A percentile compares a stretch with the other conserved stretches of the same genome.
phyloP scores from a whole-genome alignment of 2,113 vertebrate genomes.

The Trichomycterus rosablanca region DNA sequence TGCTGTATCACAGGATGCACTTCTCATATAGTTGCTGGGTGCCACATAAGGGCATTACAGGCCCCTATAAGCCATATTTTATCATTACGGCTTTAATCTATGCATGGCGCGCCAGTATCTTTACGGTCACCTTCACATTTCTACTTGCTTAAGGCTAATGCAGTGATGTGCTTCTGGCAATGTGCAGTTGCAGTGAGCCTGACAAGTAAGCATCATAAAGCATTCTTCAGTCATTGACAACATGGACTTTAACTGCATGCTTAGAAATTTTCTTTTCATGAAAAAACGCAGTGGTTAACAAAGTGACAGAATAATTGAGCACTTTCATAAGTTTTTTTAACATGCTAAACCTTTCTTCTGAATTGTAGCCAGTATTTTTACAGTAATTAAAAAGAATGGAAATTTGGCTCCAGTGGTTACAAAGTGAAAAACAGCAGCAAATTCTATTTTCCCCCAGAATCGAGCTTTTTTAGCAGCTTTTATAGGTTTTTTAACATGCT shows the following conservation, averaged over 20 bases:
- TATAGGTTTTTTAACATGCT: no score
- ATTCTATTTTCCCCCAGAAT: no score
- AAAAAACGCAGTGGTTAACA: constrained; percentile 32
- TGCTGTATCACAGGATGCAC: constrained; percentile 22
- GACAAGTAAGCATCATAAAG: constrained; percentile 30
- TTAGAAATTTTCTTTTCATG: constrained; percentile 37
- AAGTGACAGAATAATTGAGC: constrained; percentile 38
- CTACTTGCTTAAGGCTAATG: constrained; percentile 30
- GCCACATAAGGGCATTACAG: not conserved
- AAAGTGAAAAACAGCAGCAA: no score
- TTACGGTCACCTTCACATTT: constrained; percentile 36
- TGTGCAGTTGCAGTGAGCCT: constrained; percentile 32
- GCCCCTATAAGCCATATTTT: constrained; percentile 28
- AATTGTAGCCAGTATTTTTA: no score
- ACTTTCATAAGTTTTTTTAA: no score
- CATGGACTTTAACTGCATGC: no score
- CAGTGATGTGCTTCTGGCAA: constrained; percentile 32
- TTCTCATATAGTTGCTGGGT: not conserved
- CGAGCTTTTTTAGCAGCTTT: no score
- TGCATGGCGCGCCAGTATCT: constrained; percentile 14
- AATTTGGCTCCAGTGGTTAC: no score
- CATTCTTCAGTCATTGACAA: constrained; percentile 38
- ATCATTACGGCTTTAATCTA: constrained; percentile 19
- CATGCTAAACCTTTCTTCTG: no score
- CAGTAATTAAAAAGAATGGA: no score